These are phyloP conservation scores for Manis crassicaudata DNA, from an alignment of 2,797 vertebrate species.

Conservation along the genomic window DNA sequence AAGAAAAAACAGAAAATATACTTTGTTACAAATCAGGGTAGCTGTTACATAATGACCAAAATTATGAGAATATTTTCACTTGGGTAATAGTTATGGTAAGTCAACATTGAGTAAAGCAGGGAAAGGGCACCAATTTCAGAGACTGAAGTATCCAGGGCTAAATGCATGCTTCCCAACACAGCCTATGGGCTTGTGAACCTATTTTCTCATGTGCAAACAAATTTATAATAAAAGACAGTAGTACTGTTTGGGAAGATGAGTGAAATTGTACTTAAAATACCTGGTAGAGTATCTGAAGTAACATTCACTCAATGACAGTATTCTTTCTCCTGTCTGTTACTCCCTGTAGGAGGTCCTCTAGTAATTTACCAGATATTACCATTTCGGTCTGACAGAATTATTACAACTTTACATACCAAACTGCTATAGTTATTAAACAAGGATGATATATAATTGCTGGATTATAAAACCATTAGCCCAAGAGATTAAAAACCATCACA, in stretches of 20 bases:
- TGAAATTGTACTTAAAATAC: neutral
- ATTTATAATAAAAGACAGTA: neutral
- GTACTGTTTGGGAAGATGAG: neutral
- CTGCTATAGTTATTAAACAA: conserved; percentile 62
- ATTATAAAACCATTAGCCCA: conserved; percentile 65
- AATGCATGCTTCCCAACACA: neutral
- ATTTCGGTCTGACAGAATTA: conserved; percentile 60
- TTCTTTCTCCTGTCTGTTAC: conserved; percentile 10
- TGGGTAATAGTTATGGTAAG: neutral
- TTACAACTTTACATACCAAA: conserved; percentile 47
- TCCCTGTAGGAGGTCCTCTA: neutral
- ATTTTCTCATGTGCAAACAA: neutral
- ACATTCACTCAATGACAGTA: neutral
- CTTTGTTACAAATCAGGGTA: neutral
- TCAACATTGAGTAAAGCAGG: neutral
- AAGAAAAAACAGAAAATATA: neutral
- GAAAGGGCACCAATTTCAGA: neutral
- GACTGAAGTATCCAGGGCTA: neutral
- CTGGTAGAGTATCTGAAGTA: conserved; percentile 20
- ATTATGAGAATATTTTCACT: neutral
- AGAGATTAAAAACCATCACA: conserved; percentile 59
- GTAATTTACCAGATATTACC: conserved; percentile 63
- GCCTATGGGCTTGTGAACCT: neutral
- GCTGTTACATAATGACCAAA: neutral
- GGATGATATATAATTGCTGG: conserved; percentile 55